A percentile compares a stretch with the other conserved stretches of the same genome.
phyloP scores from a whole-genome alignment of 1,140 invertebrate species.

The Dinoponera quadriceps region DNA sequence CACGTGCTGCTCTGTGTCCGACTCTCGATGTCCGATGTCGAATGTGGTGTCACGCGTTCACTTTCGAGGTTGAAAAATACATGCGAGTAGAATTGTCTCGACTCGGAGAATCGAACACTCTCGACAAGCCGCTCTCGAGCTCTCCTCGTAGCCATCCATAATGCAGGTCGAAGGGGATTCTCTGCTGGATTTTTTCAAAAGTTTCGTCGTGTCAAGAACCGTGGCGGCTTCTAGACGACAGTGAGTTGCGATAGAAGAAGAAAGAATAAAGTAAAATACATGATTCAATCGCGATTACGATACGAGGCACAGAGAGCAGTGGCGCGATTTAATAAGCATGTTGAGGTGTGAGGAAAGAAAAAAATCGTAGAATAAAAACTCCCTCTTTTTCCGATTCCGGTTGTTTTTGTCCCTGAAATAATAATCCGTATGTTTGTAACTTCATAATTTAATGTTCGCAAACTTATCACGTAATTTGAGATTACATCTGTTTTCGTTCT shows the following conservation, averaged over 20 bases:
- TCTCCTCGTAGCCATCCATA: constrained; percentile 5
- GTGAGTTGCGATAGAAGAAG: background rate
- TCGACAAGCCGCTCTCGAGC: constrained; percentile 23
- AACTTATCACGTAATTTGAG: too few relatives aligned
- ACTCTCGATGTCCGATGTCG: background rate
- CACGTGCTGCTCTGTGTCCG: background rate
- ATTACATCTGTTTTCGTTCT: too few relatives aligned
- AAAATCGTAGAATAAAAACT: too few relatives aligned
- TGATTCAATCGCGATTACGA: background rate
- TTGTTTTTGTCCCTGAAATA: too few relatives aligned
- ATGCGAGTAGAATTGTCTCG: background rate
- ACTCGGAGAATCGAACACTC: constrained; percentile 23
- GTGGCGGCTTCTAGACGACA: background rate
- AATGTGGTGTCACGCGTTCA: background rate
- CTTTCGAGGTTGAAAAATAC: constrained; percentile 5
- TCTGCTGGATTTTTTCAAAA: constrained; percentile 28
- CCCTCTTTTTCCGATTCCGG: too few relatives aligned
- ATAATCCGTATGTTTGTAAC: too few relatives aligned
- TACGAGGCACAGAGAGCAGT: too few relatives aligned
- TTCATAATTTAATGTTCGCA: too few relatives aligned
- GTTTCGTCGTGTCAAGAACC: constrained; percentile 11
- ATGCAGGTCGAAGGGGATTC: constrained; percentile 18
- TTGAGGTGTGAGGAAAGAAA: too few relatives aligned
- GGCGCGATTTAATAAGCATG: too few relatives aligned
- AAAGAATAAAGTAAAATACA: background rate